phyloP scores from a whole-genome alignment of 2,888 invertebrate species.

The Melipona bicolor region DNA sequence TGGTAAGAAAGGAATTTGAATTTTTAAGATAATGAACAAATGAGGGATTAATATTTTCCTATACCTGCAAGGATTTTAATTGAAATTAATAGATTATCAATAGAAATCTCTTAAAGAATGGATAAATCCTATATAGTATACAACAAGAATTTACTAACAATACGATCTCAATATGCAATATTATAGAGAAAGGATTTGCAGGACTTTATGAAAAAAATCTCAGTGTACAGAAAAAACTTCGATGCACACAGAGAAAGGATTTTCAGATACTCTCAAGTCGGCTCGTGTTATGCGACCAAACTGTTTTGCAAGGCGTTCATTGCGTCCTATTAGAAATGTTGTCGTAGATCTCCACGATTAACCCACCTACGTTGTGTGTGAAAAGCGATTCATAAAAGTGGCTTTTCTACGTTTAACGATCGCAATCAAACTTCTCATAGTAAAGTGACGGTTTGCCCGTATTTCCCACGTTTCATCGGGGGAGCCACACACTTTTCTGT shows the following conservation, averaged over 20 bases:
- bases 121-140: too few species aligned
- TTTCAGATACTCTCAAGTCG: background rate
- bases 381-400: slow-evolving; percentile 36
- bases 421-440: slow-evolving; percentile 49
- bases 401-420: slow-evolving; percentile 53
- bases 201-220: too few species aligned
- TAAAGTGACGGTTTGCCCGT: slow-evolving; percentile 51
- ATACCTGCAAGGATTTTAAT: too few species aligned
- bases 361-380: slow-evolving; percentile 36
- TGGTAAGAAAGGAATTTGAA: background rate
- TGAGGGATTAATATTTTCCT: background rate
- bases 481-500: slow-evolving; percentile 50
- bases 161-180: too few species aligned
- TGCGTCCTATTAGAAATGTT: slow-evolving; percentile 29
- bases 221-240: background rate
- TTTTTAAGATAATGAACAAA: background rate
- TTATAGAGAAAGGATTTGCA: too few species aligned
- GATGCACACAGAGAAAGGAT: background rate
- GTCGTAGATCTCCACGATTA: slow-evolving; percentile 28
- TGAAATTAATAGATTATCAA: too few species aligned
- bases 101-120: too few species aligned
- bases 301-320: slow-evolving; percentile 28
- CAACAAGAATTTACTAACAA: too few species aligned
- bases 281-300: slow-evolving; percentile 20
- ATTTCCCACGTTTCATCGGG: slow-evolving; percentile 63